Conservation (phyloP, 2,113 vertebrate species). For the Paralichthys olivaceus region DNA sequence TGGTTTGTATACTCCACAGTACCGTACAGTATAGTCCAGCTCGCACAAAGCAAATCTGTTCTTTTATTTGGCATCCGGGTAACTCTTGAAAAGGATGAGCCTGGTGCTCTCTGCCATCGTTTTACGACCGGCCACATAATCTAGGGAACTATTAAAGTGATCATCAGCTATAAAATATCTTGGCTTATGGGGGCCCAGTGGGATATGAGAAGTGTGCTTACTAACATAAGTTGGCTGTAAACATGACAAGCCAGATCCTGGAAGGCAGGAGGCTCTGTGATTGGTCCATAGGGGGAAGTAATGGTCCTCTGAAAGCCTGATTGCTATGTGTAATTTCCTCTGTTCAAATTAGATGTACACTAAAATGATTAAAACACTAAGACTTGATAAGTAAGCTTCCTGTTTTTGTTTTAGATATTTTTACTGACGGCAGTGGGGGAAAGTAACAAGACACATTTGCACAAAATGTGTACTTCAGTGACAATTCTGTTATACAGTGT, state of each 20-base stretch:
- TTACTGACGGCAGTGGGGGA: no score
- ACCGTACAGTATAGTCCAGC: conserved; percentile 4
- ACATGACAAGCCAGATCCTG: conserved; percentile 21
- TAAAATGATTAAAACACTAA: no score
- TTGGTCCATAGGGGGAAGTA: background rate
- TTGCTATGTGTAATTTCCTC: background rate
- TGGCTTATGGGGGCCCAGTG: conserved; percentile 9
- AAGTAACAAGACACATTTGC: no score
- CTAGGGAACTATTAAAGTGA: conserved; percentile 55
- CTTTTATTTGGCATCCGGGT: conserved; percentile 35
- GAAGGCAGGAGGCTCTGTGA: conserved; percentile 26
- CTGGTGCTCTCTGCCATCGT: conserved; percentile 26
- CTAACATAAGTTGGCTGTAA: conserved; percentile 45
- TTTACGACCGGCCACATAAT: conserved; percentile 48
- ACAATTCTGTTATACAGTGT: no score
- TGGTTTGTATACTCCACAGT: conserved; percentile 34
- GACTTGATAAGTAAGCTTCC: background rate
- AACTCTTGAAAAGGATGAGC: conserved; percentile 20
- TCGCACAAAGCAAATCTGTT: conserved; percentile 29
- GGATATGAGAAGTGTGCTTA: conserved; percentile 42
- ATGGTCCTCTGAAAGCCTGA: background rate
- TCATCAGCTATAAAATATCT: conserved; percentile 46
- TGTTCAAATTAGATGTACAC: background rate
- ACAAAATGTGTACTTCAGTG: no score
- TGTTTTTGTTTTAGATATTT: no score